Percentiles rank a stretch among this genome's conserved stretches.
phyloP scores from a whole-genome alignment of 2,888 invertebrate species.

The Galerucella calmariensis region DNA sequence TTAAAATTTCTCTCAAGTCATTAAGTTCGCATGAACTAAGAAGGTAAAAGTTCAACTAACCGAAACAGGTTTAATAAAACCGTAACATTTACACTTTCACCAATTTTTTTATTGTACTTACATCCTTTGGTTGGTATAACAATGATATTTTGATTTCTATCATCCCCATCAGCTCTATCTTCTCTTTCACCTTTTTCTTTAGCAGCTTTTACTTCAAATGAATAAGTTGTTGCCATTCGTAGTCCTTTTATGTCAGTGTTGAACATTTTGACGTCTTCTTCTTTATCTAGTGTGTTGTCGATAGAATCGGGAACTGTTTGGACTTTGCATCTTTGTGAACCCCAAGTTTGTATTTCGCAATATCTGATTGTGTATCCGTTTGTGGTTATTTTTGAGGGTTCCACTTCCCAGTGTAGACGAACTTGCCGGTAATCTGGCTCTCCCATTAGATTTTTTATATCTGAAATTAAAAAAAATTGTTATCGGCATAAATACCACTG shows the following conservation, averaged over 20 bases:
- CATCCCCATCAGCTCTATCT: constrained; percentile 63
- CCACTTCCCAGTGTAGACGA: constrained; percentile 73
- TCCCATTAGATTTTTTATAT: constrained; percentile 72
- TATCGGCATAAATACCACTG: not conserved
- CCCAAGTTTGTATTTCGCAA: constrained; percentile 84
- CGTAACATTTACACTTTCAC: constrained; percentile 7
- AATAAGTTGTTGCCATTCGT: constrained; percentile 85
- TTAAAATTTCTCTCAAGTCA: constrained; percentile 1
- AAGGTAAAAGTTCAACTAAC: constrained; percentile 8
- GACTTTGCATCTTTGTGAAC: constrained; percentile 79
- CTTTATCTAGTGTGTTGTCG: constrained; percentile 49
- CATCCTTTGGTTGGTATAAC: constrained; percentile 86
- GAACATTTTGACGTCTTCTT: constrained; percentile 65
- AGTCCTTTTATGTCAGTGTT: constrained; percentile 75
- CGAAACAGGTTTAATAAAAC: not conserved
- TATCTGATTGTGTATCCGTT: constrained; percentile 78
- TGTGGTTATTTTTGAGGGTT: constrained; percentile 64
- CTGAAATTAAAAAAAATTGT: constrained; percentile 59
- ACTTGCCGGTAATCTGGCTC: constrained; percentile 77
- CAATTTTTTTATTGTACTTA: constrained; percentile 66
- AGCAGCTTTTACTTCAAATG: constrained; percentile 78
- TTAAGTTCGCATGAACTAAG: not conserved
- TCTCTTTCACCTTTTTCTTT: constrained; percentile 65
- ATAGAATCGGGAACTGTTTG: constrained; percentile 55
- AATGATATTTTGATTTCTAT: constrained; percentile 73